Evolutionary conservation across 2,888 invertebrate species (phyloP), one percentile per base, ranked within the genome.

Genomic region (Plusia festucae): DNA sequence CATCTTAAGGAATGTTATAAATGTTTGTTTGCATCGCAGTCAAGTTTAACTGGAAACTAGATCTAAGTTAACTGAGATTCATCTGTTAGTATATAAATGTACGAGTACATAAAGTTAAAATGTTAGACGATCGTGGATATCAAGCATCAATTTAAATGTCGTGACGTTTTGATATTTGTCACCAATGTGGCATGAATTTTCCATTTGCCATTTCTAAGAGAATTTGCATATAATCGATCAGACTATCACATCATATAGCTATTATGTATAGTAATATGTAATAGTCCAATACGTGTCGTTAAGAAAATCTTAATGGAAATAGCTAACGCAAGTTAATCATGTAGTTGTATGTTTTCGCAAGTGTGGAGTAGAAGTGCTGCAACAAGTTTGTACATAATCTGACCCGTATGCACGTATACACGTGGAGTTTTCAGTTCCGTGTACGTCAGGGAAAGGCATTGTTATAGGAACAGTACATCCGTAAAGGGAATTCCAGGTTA

Each of bases 401-500:
- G 55, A 72, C 61, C 68, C 59, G 67, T 70, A 53, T 65, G 30
- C 53, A 54, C 44, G 32, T 68, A 53, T 65, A 34, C 53, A 54
- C 44, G 32, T 68, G 49, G 11, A 59, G 24, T 8, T 46, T 40
- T 22, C 13, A 27, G 22, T 49, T 16, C 34, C 32, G 27, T 15
- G 34, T 32, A 34, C 64, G 22, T 58, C 7, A 24, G n/a, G 58
- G 55, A 63, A 66, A 65, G 22, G 60, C 32, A 62, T 66, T 60
- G 32, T 40, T 69, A 55, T 55, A 65, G 74, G 65, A 76, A 77
- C 54, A 65, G 53, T 60, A 66, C 34, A 78, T 76, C 73, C 70
- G 69, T 60, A 68, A 69, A 75, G 76, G 68, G 73, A 68, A 75
- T 75, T 73, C 81, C 83, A 84, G 85, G 78, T 83, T 76, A 83